These are phyloP conservation scores for Periophthalmodon schlosseri DNA, from an alignment of 2,113 vertebrate species.

Conservation along the genomic window DNA sequence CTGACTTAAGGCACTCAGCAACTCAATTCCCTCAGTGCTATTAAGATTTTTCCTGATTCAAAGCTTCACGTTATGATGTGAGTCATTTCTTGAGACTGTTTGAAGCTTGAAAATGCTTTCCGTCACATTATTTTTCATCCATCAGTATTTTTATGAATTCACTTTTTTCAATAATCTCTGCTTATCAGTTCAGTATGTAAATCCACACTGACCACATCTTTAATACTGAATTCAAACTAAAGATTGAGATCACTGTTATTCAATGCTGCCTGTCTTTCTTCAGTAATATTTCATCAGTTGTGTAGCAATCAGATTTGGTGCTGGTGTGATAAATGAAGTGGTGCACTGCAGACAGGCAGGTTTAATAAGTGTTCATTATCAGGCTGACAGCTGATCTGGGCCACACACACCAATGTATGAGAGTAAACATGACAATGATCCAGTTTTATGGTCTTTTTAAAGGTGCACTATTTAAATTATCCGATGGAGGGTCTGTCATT, in stretches of 20 bases:
- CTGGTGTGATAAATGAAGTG: slow-evolving; percentile 35
- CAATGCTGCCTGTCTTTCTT: slow-evolving; percentile 39
- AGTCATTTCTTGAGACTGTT: neutral
- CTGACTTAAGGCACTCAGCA: neutral
- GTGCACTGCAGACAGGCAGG: slow-evolving; percentile 35
- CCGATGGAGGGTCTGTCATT: too few species aligned
- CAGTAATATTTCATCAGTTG: slow-evolving; percentile 50
- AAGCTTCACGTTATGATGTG: neutral
- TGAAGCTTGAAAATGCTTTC: neutral
- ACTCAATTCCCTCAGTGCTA: too few species aligned
- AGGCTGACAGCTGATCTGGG: slow-evolving; percentile 38
- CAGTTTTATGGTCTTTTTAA: slow-evolving; percentile 51
- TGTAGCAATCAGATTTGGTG: slow-evolving; percentile 45
- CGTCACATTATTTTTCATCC: neutral
- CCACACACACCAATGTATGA: slow-evolving; percentile 39
- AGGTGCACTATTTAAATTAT: neutral
- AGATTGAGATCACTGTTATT: slow-evolving; percentile 1
- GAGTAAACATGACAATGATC: slow-evolving; percentile 24
- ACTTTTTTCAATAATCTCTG: neutral
- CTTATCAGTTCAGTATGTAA: neutral
- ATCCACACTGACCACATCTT: neutral
- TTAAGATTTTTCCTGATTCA: neutral
- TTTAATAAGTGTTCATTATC: slow-evolving; percentile 49
- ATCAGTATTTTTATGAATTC: neutral
- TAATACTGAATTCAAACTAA: neutral